Percentiles rank a stretch among this genome's conserved stretches.
These are phyloP conservation scores for Toxostoma redivivum DNA, from an alignment of 2,113 vertebrate species.

Conservation along the genomic window DNA sequence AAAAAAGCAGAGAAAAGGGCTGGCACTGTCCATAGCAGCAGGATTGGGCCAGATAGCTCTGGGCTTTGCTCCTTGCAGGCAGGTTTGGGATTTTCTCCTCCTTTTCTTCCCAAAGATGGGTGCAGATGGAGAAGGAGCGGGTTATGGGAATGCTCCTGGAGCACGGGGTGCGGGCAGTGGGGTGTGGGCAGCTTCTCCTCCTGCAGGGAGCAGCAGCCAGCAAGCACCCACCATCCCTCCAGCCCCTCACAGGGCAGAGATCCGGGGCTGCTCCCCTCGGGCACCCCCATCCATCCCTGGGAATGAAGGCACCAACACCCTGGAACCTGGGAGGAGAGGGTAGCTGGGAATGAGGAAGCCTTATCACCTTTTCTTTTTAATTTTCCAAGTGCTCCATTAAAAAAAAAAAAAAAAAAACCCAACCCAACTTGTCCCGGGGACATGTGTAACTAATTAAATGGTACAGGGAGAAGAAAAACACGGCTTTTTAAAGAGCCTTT, in stretches of 20 bases:
- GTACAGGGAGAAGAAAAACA: conserved; percentile 51
- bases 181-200: not conserved
- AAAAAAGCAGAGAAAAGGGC: not conserved
- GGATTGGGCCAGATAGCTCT: not conserved
- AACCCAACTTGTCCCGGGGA: not conserved
- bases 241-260: not conserved
- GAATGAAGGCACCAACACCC: not conserved
- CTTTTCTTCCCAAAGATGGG: not conserved
- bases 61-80: not conserved
- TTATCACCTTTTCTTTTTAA: not conserved
- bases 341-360: not conserved
- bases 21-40: accelerated
- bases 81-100: not conserved
- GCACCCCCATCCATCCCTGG: accelerated
- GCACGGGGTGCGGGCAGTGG: not conserved
- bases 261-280: accelerated
- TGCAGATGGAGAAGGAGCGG: not conserved
- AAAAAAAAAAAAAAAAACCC: not conserved
- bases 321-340: not conserved
- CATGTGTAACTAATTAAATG: conserved; percentile 62
- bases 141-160: not conserved
- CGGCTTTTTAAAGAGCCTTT: conserved; percentile 1
- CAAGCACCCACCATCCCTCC: not conserved
- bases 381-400: not conserved
- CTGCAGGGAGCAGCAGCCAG: accelerated